Percentiles rank a stretch among this genome's conserved stretches.
Evolutionary conservation across 1,140 invertebrate genomes (phyloP).

Genomic region (Apis laboriosa): DNA sequence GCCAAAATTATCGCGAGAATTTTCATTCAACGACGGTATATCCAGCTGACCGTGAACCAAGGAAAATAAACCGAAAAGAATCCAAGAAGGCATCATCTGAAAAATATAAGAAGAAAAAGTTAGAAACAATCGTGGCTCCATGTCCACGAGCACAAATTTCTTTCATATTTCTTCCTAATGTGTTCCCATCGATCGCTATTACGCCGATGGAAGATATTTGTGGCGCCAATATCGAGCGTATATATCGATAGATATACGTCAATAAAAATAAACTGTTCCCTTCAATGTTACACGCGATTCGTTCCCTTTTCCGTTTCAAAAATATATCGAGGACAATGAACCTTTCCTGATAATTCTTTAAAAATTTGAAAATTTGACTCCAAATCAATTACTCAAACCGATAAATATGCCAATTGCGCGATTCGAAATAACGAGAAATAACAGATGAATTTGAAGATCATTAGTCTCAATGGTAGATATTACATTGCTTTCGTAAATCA

Average conservation of each 20-base stretch:
- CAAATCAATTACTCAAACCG: neutral
- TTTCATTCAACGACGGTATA: conserved; percentile 69
- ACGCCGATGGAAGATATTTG: neutral
- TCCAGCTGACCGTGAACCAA: conserved; percentile 73
- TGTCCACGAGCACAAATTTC: too few relatives aligned
- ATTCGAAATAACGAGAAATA: neutral
- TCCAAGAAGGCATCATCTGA: conserved; percentile 59
- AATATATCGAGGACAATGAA: neutral
- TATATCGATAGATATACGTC: neutral
- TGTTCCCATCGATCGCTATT: neutral
- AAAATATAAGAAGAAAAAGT: neutral
- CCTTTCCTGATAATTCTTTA: too few relatives aligned
- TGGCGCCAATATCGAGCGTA: too few relatives aligned
- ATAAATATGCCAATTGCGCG: too few relatives aligned
- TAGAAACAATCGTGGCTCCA: too few relatives aligned
- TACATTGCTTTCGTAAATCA: conserved; percentile 54
- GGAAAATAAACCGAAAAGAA: conserved; percentile 57
- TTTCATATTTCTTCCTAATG: too few relatives aligned
- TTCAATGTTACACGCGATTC: neutral
- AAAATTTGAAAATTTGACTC: neutral
- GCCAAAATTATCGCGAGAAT: conserved; percentile 29
- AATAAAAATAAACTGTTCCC: neutral
- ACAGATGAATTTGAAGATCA: neutral
- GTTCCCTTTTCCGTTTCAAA: too few relatives aligned
- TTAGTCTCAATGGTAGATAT: neutral